A percentile compares a stretch with the other conserved stretches of the same genome.
Conservation (phyloP, 1,140 invertebrate genomes). For the Musca vetustissima region DNA sequence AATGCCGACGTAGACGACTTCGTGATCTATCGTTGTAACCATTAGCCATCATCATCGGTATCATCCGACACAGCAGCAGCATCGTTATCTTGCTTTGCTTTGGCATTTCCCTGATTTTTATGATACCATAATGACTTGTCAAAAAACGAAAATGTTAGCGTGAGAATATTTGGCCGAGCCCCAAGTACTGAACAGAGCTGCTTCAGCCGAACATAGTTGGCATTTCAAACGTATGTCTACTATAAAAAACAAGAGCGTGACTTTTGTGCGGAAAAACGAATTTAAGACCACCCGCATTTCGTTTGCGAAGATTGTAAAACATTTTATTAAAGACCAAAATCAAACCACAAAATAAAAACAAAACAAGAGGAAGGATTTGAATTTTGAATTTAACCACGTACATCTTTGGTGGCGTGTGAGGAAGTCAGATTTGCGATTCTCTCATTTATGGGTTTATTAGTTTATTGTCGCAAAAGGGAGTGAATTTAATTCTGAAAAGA, state of each 20-base stretch:
- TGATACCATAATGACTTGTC: background rate
- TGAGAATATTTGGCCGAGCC: slow-evolving; percentile 4
- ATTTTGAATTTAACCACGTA: background rate
- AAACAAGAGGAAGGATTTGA: slow-evolving; percentile 4
- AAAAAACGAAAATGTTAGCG: background rate
- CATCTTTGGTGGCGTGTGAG: background rate
- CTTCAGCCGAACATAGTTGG: too few species aligned
- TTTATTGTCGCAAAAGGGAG: slow-evolving; percentile 1
- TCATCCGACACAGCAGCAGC: too few species aligned
- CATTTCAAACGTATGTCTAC: too few species aligned
- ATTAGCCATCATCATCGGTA: too few species aligned
- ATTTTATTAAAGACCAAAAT: background rate
- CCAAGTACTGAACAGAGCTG: too few species aligned
- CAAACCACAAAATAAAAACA: background rate
- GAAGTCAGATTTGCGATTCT: too few species aligned
- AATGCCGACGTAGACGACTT: background rate
- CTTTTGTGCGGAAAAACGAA: slow-evolving; percentile 3
- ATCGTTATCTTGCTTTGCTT: background rate
- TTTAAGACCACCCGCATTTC: slow-evolving; percentile 21
- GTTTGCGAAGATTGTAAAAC: background rate
- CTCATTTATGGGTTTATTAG: slow-evolving; percentile 9
- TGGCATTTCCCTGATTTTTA: slow-evolving; percentile 3
- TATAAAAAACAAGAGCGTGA: slow-evolving; percentile 4
- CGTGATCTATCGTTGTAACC: too few species aligned
- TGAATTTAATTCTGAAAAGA: too few species aligned